A percentile compares a stretch with the other conserved stretches of the same genome.
Conservation (phyloP, 2,797 vertebrate species). For the Melanogrammus aeglefinus region DNA sequence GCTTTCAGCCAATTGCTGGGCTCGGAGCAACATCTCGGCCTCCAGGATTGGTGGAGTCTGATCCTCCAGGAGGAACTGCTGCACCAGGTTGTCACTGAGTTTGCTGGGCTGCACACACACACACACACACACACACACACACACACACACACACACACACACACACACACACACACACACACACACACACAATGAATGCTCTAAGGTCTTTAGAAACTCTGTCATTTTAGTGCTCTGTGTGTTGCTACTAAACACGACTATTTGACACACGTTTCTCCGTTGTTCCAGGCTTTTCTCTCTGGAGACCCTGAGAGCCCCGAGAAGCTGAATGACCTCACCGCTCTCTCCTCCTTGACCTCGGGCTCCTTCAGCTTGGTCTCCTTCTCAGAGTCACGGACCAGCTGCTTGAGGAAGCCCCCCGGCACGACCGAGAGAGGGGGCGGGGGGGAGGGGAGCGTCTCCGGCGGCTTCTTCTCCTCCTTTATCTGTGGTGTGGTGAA, state of each 20-base stretch:
- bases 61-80: conserved; percentile 74
- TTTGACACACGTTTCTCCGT: too few relatives aligned
- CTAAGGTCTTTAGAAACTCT: too few relatives aligned
- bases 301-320: background rate
- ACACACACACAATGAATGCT: too few relatives aligned
- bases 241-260: too few relatives aligned
- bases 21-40: conserved; percentile 62
- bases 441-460: conserved; percentile 65
- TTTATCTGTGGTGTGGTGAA: conserved; percentile 78
- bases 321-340: conserved; percentile 29
- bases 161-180: too few relatives aligned
- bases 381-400: conserved; percentile 91
- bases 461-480: conserved; percentile 83
- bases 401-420: conserved; percentile 92
- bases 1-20: conserved; percentile 48
- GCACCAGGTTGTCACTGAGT: conserved; percentile 71
- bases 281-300: background rate
- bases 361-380: conserved; percentile 80
- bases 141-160: too few relatives aligned
- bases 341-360: conserved; percentile 69
- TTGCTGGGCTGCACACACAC: conserved; percentile 66
- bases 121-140: conserved; percentile 1
- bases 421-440: conserved; percentile 82
- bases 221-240: too few relatives aligned
- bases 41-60: conserved; percentile 68